A percentile compares a stretch with the other conserved stretches of the same genome.
phyloP scores from a whole-genome alignment of 1,140 invertebrate genomes.

The Drosophila kurseongensis region DNA sequence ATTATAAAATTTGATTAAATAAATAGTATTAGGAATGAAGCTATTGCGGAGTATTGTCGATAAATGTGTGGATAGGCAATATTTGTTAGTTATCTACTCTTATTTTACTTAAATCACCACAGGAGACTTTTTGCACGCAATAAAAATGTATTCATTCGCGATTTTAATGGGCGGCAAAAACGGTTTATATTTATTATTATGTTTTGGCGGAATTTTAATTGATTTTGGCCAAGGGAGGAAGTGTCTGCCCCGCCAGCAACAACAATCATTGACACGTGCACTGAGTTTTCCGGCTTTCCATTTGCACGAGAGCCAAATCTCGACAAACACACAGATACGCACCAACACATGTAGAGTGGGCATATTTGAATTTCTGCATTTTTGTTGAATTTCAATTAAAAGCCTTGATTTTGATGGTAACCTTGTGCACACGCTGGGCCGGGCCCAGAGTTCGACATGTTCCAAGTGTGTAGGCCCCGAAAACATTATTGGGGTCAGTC shows the following conservation, averaged over 20 bases:
- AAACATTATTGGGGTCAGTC: slow-evolving; percentile 46
- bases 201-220: slow-evolving; percentile 60
- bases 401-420: slow-evolving; percentile 79
- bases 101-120: slow-evolving; percentile 21
- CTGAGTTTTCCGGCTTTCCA: slow-evolving; percentile 33
- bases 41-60: slow-evolving; percentile 10
- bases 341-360: slow-evolving; percentile 12
- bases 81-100: slow-evolving; percentile 16
- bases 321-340: slow-evolving; percentile 21
- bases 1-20: slow-evolving; percentile 47
- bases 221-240: slow-evolving; percentile 18
- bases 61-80: slow-evolving; percentile 1
- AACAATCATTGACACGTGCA: slow-evolving; percentile 50
- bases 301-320: slow-evolving; percentile 42
- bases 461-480: slow-evolving; percentile 10
- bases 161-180: slow-evolving; percentile 24
- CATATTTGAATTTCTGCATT: slow-evolving; percentile 63
- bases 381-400: slow-evolving; percentile 82
- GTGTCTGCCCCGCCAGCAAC: slow-evolving; percentile 15
- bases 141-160: slow-evolving; percentile 20
- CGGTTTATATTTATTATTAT: slow-evolving; percentile 40
- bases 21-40: slow-evolving; percentile 21
- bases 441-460: slow-evolving; percentile 1
- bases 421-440: slow-evolving; percentile 66
- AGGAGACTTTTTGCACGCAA: slow-evolving; percentile 8